Conservation (phyloP, 2,888 invertebrate species). For the Cantharis rufa region DNA sequence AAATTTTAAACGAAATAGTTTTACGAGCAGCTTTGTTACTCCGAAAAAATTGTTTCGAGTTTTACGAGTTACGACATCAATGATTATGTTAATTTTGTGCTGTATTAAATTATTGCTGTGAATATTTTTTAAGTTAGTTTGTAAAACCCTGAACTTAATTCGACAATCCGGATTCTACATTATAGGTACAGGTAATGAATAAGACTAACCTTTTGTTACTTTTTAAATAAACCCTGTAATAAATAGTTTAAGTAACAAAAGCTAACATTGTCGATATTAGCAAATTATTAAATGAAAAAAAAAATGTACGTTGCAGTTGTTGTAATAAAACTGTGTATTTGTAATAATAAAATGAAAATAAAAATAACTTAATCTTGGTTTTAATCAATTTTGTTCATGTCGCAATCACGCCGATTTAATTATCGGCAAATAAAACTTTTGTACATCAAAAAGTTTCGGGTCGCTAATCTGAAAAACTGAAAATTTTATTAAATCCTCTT, state of each 20-base stretch:
- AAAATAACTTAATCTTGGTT: neutral
- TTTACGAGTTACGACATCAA: conserved; percentile 16
- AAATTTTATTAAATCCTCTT: conserved; percentile 21
- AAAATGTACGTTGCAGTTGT: conserved; percentile 39
- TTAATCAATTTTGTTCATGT: neutral
- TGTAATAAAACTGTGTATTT: conserved; percentile 44
- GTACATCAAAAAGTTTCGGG: conserved; percentile 15
- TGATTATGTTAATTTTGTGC: neutral
- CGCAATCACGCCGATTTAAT: neutral
- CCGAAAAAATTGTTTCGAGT: conserved; percentile 5
- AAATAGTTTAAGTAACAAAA: conserved; percentile 25
- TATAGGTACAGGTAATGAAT: conserved; percentile 16
- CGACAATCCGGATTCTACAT: conserved; percentile 36
- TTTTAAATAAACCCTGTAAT: neutral
- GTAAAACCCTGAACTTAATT: conserved; percentile 32
- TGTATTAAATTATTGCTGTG: conserved; percentile 11
- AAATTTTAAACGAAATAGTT: conserved; percentile 7
- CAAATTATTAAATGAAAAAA: conserved; percentile 27
- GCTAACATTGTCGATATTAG: conserved; percentile 32
- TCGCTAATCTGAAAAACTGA: conserved; percentile 15
- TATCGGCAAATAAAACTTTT: conserved; percentile 18
- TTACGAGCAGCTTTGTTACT: conserved; percentile 11
- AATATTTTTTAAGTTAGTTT: conserved; percentile 20
- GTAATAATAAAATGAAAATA: conserved; percentile 34
- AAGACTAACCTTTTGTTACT: conserved; percentile 26